phyloP scores from a whole-genome alignment of 2,888 invertebrate genomes.

The Argynnis bischoffii region DNA sequence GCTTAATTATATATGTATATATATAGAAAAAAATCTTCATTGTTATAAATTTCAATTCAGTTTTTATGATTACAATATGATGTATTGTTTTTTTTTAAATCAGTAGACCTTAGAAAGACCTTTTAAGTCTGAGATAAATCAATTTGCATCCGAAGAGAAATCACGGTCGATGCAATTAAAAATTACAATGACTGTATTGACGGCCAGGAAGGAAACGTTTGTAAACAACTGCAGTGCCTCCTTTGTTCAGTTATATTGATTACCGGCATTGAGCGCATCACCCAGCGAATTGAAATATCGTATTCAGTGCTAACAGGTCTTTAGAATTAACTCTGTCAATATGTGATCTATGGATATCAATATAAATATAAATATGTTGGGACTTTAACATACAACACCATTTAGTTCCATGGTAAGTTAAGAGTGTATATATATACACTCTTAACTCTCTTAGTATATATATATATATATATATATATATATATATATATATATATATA shows the following conservation, averaged over 20 bases:
- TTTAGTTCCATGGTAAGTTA: too few species aligned
- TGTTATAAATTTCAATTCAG: too few species aligned
- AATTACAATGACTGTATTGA: slow-evolving; percentile 22
- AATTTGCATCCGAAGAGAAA: slow-evolving; percentile 5
- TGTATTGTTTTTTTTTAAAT: too few species aligned
- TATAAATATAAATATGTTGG: too few species aligned
- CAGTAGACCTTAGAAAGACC: not conserved
- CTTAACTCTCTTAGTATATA: too few species aligned
- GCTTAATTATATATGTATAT: too few species aligned
- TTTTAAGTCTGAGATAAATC: not conserved
- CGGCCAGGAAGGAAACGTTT: slow-evolving; percentile 33
- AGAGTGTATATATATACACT: too few species aligned
- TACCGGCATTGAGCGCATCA: slow-evolving; percentile 29
- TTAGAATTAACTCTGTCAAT: not conserved
- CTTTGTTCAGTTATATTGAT: slow-evolving; percentile 40
- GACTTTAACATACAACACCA: too few species aligned
- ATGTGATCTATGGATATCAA: not conserved
- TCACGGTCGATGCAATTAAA: slow-evolving; percentile 23
- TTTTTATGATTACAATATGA: too few species aligned
- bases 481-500: too few species aligned
- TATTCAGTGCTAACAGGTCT: slow-evolving; percentile 10
- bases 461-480: too few species aligned
- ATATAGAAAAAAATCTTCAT: too few species aligned
- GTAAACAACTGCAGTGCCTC: slow-evolving; percentile 29
- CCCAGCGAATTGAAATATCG: slow-evolving; percentile 24